Evolutionary conservation across 2,797 vertebrate genomes (phyloP), one percentile per base, ranked within the genome.

Genomic region (Enteromius unitaeniatus): DNA sequence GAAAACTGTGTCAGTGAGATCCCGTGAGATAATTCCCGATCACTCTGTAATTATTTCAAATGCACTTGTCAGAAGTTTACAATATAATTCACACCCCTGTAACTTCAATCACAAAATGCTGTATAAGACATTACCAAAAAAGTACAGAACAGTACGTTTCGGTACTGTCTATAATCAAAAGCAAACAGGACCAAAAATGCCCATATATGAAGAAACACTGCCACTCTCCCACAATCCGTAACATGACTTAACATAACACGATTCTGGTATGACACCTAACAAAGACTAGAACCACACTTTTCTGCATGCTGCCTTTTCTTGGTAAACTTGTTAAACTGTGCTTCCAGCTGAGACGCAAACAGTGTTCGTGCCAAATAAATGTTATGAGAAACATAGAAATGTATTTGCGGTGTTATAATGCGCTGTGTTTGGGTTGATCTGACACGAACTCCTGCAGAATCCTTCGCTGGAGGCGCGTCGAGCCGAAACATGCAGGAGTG

Each of bases 391-490:
- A 58, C 10, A 2, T 3, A 10, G 53, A n/a, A 13, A 79, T 51
- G 13, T 2, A 53, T 17, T 23, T 53, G 3, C 17, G 58, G 75
- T 51, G 19, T 34, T 81, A 19, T 72, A 15, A 31, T 37, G 19
- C 3, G 5, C 55, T 23, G 19, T 62, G 17, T 6, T 73, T 51
- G 55, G 7, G n/a, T 40, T 37, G 19, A 28, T 17, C 37, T 34
- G 17, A 34, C 8, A 28, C 53, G 23, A 14, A 17, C 45, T 51
- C 60, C 68, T 45, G 55, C 28, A 62, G 31, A 75, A 53, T 53
- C 15, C 10, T 6, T 82, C 14, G 58, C 70, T 45, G 31, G 58
- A 82, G 80, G 70, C 69, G 26, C 31, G 26, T 76, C 81, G 68
- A 65, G 81, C 49, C 55, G 8, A 15, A 55, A 82, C 72, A 67